These are phyloP conservation scores for Danionella dracula DNA, from an alignment of 2,797 vertebrate species.

Conservation along the genomic window DNA sequence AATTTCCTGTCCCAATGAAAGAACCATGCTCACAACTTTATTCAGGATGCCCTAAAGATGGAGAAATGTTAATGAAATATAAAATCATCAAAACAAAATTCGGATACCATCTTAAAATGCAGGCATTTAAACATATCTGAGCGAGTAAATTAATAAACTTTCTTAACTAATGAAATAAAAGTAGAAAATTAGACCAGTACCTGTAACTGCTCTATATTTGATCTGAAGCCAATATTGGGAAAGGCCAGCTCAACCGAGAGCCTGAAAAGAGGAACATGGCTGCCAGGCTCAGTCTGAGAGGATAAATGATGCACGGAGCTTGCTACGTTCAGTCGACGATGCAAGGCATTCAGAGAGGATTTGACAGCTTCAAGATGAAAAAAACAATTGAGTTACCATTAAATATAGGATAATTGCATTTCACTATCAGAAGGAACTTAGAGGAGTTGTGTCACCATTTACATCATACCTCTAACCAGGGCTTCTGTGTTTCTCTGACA, in stretches of 20 bases:
- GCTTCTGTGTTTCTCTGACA: constrained; percentile 78
- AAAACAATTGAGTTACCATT: neutral
- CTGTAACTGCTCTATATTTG: constrained; percentile 78
- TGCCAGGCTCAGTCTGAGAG: neutral
- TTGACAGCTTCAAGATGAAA: constrained; percentile 60
- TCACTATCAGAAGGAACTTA: neutral
- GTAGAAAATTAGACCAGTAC: constrained; percentile 58
- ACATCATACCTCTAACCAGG: constrained; percentile 68
- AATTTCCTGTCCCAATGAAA: constrained; percentile 69
- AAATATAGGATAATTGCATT: no score
- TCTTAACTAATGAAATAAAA: no score
- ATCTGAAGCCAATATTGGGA: constrained; percentile 73
- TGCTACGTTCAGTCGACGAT: constrained; percentile 56
- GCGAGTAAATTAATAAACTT: no score
- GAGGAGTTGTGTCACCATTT: neutral
- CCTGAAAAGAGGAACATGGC: constrained; percentile 64
- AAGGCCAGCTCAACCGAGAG: constrained; percentile 71
- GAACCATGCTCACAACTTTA: constrained; percentile 63
- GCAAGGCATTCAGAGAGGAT: constrained; percentile 70
- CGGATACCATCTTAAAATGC: no score
- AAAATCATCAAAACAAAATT: no score
- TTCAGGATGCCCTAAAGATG: constrained; percentile 67
- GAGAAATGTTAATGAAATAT: no score
- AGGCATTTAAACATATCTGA: no score
- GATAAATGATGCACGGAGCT: constrained; percentile 54